These are phyloP conservation scores for Chrysolina oricalcia DNA, from an alignment of 2,888 invertebrate genomes.

Conservation along the genomic window DNA sequence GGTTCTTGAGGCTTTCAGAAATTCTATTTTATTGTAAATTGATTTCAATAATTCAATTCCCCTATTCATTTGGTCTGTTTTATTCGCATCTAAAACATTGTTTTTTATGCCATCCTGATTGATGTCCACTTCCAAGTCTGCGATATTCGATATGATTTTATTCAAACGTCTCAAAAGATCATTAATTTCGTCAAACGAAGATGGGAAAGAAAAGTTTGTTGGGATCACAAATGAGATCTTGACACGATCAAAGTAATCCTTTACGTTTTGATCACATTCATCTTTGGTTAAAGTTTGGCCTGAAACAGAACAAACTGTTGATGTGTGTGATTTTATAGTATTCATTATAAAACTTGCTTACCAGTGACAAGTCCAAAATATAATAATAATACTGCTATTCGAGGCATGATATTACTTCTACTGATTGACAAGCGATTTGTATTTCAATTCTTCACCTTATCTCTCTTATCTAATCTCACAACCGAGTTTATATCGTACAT, in stretches of 20 bases:
- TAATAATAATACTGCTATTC: not conserved
- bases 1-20: not conserved
- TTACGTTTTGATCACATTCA: not conserved
- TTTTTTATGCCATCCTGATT: not conserved
- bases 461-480: not conserved
- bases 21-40: not conserved
- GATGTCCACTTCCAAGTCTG: not conserved
- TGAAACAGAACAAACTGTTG: not conserved
- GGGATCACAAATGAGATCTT: conserved; percentile 6
- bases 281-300: not conserved
- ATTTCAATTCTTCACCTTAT: not conserved
- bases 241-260: not conserved
- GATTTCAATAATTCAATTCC: conserved; percentile 19
- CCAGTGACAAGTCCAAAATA: not conserved
- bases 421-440: not conserved
- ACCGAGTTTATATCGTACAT: not conserved
- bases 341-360: not conserved
- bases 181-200: not conserved
- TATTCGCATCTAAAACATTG: not conserved
- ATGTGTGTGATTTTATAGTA: too few relatives aligned
- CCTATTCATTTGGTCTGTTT: not conserved
- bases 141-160: not conserved
- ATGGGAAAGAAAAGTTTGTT: conserved; percentile 4
- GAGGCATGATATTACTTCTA: not conserved
- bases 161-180: not conserved